phyloP scores from a whole-genome alignment of 2,797 vertebrate species.

The Parauchenoglanis punctatus region DNA sequence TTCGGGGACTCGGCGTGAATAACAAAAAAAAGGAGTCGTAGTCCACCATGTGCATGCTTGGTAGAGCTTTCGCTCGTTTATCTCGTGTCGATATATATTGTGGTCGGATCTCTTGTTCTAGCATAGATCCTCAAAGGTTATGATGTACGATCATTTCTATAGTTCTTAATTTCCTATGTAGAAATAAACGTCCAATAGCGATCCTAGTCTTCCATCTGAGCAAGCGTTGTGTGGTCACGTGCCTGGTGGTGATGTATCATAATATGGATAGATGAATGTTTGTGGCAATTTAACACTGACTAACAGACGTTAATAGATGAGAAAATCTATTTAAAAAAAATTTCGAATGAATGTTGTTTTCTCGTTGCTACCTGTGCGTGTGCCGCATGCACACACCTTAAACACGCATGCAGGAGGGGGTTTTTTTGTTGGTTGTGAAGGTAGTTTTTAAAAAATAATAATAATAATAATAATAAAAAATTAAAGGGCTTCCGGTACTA shows the following conservation, averaged over 20 bases:
- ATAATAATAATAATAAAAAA: too few relatives aligned
- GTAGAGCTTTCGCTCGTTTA: conserved; percentile 45
- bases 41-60: conserved; percentile 54
- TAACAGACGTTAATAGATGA: neutral
- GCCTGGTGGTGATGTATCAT: conserved; percentile 40
- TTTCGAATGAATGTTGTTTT: neutral
- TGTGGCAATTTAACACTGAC: neutral
- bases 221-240: conserved; percentile 42
- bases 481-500: conserved; percentile 51
- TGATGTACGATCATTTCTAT: conserved; percentile 28
- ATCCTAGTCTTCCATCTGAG: conserved; percentile 57
- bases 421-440: neutral
- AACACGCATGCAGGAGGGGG: neutral
- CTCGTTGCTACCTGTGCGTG: neutral
- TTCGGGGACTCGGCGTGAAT: neutral
- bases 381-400: conserved; percentile 1
- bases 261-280: neutral
- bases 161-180: conserved; percentile 43
- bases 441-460: neutral
- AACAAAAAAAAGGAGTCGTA: neutral
- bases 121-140: conserved; percentile 47
- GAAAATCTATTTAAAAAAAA: neutral
- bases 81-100: conserved; percentile 42
- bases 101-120: conserved; percentile 49
- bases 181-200: conserved; percentile 29